phyloP scores from a whole-genome alignment of 2,113 vertebrate species.

The Perca schrenkii region DNA sequence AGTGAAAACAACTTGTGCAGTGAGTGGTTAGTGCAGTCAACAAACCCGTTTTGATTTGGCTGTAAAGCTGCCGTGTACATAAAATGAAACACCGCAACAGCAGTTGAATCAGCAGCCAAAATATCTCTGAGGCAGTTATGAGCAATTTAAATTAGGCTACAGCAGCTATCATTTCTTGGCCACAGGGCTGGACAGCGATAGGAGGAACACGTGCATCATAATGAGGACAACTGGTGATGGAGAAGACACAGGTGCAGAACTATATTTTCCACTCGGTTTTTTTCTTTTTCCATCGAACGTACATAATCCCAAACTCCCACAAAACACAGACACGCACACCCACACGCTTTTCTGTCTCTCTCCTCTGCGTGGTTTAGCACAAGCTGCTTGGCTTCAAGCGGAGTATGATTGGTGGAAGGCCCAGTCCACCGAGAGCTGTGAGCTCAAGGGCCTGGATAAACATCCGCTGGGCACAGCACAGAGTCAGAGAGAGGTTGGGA shows the following conservation, averaged over 20 bases:
- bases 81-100: constrained; percentile 49
- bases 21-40: constrained; percentile 37
- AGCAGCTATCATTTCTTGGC: constrained; percentile 44
- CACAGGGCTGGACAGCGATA: neutral
- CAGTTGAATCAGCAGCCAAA: constrained; percentile 53
- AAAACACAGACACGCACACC: constrained; percentile 19
- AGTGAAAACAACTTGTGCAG: constrained; percentile 17
- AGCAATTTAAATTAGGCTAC: constrained; percentile 57
- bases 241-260: constrained; percentile 7
- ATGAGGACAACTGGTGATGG: constrained; percentile 10
- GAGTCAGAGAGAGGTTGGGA: constrained; percentile 19
- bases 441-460: constrained; percentile 69
- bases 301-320: constrained; percentile 7
- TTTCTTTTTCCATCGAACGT: neutral
- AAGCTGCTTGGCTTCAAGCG: constrained; percentile 67
- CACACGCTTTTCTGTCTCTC: constrained; percentile 14
- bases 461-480: constrained; percentile 61
- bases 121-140: constrained; percentile 50
- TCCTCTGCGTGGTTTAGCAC: constrained; percentile 46
- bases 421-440: constrained; percentile 53
- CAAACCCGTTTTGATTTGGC: constrained; percentile 38
- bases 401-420: constrained; percentile 66
- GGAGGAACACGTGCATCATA: constrained; percentile 4
- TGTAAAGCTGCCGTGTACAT: constrained; percentile 30
- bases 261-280: neutral